A percentile compares a stretch with the other conserved stretches of the same genome.
These are phyloP conservation scores for Pseudois nayaur DNA, from an alignment of 2,113 vertebrate genomes.

Conservation along the genomic window DNA sequence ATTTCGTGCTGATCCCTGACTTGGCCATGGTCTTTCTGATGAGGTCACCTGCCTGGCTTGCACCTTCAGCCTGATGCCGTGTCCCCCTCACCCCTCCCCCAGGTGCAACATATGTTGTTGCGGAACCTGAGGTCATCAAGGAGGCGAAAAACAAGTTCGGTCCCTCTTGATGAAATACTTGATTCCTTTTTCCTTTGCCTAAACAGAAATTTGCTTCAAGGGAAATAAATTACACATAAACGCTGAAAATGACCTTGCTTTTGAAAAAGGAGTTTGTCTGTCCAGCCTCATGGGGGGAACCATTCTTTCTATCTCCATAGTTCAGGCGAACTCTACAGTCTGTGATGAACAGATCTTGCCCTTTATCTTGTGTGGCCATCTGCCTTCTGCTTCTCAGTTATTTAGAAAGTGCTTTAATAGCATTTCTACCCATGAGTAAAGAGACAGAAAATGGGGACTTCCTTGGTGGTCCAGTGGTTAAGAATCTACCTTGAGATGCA, in stretches of 20 bases:
- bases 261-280: not conserved
- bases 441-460: not conserved
- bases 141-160: not conserved
- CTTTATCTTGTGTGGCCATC: not conserved
- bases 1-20: not conserved
- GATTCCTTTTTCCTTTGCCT: not conserved
- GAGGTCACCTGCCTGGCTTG: not conserved
- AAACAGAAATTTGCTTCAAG: not conserved
- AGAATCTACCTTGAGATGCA: not conserved
- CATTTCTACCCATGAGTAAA: not conserved
- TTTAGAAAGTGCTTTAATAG: not conserved
- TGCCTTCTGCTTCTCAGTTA: not conserved
- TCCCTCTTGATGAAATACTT: not conserved
- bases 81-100: too few species aligned
- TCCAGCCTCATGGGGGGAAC: not conserved
- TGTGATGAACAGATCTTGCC: not conserved
- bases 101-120: not conserved
- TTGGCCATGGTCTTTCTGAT: not conserved
- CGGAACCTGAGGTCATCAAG: not conserved
- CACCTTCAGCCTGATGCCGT: not conserved
- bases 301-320: not conserved
- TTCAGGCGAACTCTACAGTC: not conserved
- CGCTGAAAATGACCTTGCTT: not conserved
- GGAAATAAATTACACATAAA: not conserved
- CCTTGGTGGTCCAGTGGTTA: not conserved